Evolutionary conservation across 2,797 vertebrate species (phyloP).

Genomic region (Pelodytes ibericus): DNA sequence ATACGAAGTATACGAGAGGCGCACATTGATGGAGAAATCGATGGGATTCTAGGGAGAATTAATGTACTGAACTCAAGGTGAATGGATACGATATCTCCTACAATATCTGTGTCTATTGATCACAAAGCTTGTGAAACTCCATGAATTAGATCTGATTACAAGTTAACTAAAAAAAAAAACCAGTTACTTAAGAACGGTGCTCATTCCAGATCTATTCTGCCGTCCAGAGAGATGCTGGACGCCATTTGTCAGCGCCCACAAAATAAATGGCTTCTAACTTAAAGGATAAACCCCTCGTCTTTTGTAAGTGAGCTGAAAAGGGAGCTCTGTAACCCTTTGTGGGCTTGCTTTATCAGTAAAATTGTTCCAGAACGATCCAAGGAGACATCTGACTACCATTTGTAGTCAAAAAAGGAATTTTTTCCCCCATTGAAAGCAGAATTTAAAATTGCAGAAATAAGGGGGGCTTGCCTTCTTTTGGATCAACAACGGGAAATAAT

Average conservation of each 20-base stretch:
- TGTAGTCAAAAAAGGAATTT: too few species aligned
- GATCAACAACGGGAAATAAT: too few species aligned
- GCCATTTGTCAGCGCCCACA: not conserved
- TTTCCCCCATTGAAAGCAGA: too few species aligned
- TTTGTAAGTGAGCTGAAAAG: not conserved
- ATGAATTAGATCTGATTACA: conserved; percentile 46
- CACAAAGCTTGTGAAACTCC: conserved; percentile 6
- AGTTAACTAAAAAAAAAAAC: conserved; percentile 15
- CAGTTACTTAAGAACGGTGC: conserved; percentile 26
- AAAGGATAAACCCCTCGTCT: not conserved
- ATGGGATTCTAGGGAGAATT: conserved; percentile 29
- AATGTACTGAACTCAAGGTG: conserved; percentile 38
- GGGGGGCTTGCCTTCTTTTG: too few species aligned
- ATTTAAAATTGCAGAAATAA: too few species aligned
- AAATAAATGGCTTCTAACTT: not conserved
- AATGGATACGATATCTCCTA: conserved; percentile 34
- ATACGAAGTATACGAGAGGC: conserved; percentile 6
- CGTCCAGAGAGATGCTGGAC: not conserved
- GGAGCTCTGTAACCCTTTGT: too few species aligned
- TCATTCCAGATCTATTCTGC: not conserved
- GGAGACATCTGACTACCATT: too few species aligned
- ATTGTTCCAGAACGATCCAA: too few species aligned
- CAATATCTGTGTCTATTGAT: conserved; percentile 39
- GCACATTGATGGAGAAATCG: not conserved
- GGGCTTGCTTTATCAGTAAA: too few species aligned